Evolutionary conservation across 2,888 invertebrate species (phyloP).

Genomic region (Biston betularia): DNA sequence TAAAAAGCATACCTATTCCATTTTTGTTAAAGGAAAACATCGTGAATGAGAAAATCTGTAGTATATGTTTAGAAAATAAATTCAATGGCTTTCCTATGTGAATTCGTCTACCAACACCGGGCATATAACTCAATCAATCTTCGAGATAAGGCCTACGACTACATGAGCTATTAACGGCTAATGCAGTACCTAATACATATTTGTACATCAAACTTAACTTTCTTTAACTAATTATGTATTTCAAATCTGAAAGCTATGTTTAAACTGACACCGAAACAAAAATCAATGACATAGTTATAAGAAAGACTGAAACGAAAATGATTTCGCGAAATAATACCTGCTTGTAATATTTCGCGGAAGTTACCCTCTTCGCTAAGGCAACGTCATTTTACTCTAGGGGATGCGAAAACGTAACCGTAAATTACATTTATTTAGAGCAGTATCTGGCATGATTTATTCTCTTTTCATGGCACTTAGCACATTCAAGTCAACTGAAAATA

Average conservation of each 20-base stretch:
- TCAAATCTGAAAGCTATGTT: neutral
- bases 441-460: conserved; percentile 72
- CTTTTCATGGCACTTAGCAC: conserved; percentile 68
- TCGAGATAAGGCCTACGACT: no score
- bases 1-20: no score
- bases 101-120: no score
- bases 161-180: no score
- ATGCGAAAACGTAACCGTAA: conserved; percentile 67
- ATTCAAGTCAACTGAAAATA: conserved; percentile 52
- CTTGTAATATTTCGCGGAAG: conserved; percentile 39
- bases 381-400: conserved; percentile 63
- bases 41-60: no score
- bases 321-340: conserved; percentile 33
- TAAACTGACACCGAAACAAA: conserved; percentile 10
- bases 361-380: conserved; percentile 45
- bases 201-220: no score
- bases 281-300: neutral
- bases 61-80: no score
- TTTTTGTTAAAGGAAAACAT: no score
- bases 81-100: no score
- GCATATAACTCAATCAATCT: no score
- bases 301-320: conserved; percentile 16
- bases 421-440: conserved; percentile 73
- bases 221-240: no score
- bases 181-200: no score